These are phyloP conservation scores for Chironex yamaguchii DNA, from an alignment of 30 jellyfish, hydroid and myxozoan species.

Conservation along the genomic window DNA sequence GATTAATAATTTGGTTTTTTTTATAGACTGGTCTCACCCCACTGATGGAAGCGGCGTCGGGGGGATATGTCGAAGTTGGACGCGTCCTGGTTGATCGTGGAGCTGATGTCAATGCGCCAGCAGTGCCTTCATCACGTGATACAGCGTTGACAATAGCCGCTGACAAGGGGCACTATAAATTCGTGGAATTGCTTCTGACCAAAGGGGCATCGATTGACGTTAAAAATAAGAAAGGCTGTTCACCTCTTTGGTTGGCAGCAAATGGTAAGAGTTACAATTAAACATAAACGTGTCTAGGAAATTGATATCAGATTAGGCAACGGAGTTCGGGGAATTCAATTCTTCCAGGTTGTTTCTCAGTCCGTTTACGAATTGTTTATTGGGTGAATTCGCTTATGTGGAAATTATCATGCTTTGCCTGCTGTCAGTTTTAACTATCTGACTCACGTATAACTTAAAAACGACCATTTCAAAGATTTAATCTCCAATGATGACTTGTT, in stretches of 20 bases:
- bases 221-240: slow-evolving; percentile 92
- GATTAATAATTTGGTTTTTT: not conserved
- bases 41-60: slow-evolving; percentile 99
- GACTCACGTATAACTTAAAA: no score
- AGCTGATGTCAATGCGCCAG: slow-evolving; percentile 95
- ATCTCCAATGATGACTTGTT: no score
- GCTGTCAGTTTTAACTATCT: no score
- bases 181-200: slow-evolving; percentile 81
- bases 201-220: slow-evolving; percentile 88
- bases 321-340: no score
- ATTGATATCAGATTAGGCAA: no score
- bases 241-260: slow-evolving; percentile 98
- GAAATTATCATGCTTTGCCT: no score
- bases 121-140: slow-evolving; percentile 98
- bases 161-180: slow-evolving; percentile 96
- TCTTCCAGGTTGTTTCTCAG: no score
- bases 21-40: slow-evolving; percentile 98
- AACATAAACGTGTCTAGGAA: no score
- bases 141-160: slow-evolving; percentile 97
- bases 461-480: no score
- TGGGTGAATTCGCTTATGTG: not conserved
- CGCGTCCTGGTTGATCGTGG: slow-evolving; percentile 95
- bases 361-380: no score
- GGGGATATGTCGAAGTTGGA: slow-evolving; percentile 98
- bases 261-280: slow-evolving; percentile 91